Evolutionary conservation across 2,797 vertebrate genomes (phyloP), one percentile per base, ranked within the genome.

Genomic region (Chaunax sp.): DNA sequence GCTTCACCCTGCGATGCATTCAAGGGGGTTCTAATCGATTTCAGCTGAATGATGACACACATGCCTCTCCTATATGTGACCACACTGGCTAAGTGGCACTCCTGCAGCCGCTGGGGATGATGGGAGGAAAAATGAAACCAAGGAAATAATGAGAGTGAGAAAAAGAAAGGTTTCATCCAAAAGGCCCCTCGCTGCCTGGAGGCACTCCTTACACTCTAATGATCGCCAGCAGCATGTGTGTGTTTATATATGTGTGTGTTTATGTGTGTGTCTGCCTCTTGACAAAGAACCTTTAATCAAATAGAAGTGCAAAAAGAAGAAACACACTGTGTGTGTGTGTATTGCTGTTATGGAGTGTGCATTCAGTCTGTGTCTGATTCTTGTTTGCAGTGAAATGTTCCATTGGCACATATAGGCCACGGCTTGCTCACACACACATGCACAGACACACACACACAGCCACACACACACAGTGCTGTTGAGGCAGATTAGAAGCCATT

Each of bases 141-240:
- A 73, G 67, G 91, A 95, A 94, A 84, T 78, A 84, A 84, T 69
- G 56, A 75, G 49, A 64, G 38, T 40, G 46, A 78, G 60, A 71
- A 60, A 73, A 50, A 74, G 33, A 82, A 75, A 77, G 68, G 77
- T 74, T 81, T 62, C 93, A 92, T 86, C 93, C 85, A 89, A 93
- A 53, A 87, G 90, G 94, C 91, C 92, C 87, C 84, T 86, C 3
- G 5, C 66, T 86, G 91, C 94, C 93, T 82, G 64, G 28, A 93
- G 94, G 88, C 90, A 82, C 87, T 86, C 52, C 2, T 76, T 87
- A 76, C 72, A 77, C 78, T 83, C 75, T 89, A 90, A 90, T 89
- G 82, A 88, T 69, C 15, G 70, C 80, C 79, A 75, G 67, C 59
- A 83, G 79, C 58, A 41, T 54, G 68, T 70, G 60, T 64, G 50